Evolutionary conservation across 2,113 vertebrate species (phyloP).

Genomic region (Lates calcarifer): DNA sequence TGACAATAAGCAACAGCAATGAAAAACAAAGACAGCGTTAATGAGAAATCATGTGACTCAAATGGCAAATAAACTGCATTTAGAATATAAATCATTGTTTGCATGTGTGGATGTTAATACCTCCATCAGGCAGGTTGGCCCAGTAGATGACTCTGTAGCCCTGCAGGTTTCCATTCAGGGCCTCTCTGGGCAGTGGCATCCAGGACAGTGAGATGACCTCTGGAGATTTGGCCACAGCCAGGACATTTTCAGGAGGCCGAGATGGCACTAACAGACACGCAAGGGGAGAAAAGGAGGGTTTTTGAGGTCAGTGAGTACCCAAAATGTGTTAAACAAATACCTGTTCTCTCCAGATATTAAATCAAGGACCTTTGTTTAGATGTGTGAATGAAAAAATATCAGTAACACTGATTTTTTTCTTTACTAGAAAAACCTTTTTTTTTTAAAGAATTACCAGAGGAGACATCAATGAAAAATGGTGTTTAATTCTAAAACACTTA

Average conservation of each 20-base stretch:
- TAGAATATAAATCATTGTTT: background rate
- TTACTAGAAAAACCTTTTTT: background rate
- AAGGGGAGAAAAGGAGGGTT: background rate
- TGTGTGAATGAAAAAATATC: background rate
- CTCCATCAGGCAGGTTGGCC: slow-evolving; percentile 98
- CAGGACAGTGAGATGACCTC: slow-evolving; percentile 98
- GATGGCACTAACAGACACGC: slow-evolving; percentile 90
- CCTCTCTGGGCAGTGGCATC: slow-evolving; percentile 93
- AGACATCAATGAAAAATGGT: background rate
- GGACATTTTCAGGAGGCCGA: slow-evolving; percentile 94
- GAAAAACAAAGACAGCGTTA: background rate
- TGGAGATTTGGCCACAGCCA: slow-evolving; percentile 95
- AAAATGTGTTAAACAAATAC: background rate
- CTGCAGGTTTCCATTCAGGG: slow-evolving; percentile 96
- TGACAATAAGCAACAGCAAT: background rate
- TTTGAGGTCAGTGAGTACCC: background rate
- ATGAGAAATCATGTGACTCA: background rate
- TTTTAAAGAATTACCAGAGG: too few relatives aligned
- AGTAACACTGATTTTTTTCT: background rate
- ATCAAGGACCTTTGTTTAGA: background rate
- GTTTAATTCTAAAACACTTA: background rate
- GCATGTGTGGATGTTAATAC: slow-evolving; percentile 72
- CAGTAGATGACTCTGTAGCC: slow-evolving; percentile 98
- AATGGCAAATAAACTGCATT: background rate
- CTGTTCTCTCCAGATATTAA: background rate